Percentiles rank a stretch among this genome's conserved stretches.
phyloP scores from a whole-genome alignment of 1,140 invertebrate species.

The Acyrthosiphon pisum region DNA sequence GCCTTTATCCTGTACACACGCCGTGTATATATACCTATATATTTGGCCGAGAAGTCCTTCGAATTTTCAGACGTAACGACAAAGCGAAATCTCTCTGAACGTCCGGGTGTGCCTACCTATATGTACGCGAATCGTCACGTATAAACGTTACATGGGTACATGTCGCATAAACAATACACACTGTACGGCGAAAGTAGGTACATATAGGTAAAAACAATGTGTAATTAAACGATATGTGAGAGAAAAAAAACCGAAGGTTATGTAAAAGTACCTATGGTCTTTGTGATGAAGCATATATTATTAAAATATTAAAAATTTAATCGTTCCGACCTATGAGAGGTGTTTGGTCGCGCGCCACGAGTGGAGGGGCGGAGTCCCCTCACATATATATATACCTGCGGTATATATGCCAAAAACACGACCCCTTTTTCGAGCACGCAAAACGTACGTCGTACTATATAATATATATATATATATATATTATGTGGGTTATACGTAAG shows the following conservation, averaged over 20 bases:
- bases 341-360: not conserved
- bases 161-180: not conserved
- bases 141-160: not conserved
- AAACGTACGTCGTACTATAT: not conserved
- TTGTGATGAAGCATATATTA: not conserved
- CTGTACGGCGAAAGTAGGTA: not conserved
- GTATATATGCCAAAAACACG: not conserved
- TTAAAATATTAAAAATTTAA: not conserved
- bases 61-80: conserved; percentile 25
- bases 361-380: not conserved
- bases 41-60: not conserved
- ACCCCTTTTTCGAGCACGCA: not conserved
- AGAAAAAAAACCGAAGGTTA: not conserved
- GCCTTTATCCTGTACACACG: not conserved
- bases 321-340: conserved; percentile 17
- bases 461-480: no score
- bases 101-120: not conserved
- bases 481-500: no score
- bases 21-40: not conserved
- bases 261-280: not conserved
- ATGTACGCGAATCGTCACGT: not conserved
- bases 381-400: not conserved
- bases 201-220: not conserved
- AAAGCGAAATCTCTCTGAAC: not conserved
- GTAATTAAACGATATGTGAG: not conserved